Evolutionary conservation across 1,140 invertebrate species (phyloP).

Genomic region (Ostrea denselamellosa): DNA sequence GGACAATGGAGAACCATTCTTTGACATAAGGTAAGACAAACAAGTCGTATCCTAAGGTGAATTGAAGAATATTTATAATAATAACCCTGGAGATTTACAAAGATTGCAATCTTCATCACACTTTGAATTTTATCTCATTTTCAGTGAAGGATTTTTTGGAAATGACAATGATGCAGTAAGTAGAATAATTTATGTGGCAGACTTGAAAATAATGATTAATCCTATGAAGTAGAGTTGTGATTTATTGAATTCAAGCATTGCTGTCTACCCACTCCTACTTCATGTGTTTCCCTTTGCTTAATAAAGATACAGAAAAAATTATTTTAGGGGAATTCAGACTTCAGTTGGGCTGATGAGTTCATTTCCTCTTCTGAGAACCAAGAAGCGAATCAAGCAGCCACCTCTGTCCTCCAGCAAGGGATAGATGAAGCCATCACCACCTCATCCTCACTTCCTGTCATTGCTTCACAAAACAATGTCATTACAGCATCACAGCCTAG

Average conservation of each 20-base stretch:
- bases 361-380: slow-evolving; percentile 59
- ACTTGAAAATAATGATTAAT: not conserved
- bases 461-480: slow-evolving; percentile 24
- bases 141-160: slow-evolving; percentile 35
- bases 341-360: slow-evolving; percentile 67
- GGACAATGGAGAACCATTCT: slow-evolving; percentile 44
- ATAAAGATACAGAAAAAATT: not conserved
- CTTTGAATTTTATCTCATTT: not conserved
- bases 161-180: slow-evolving; percentile 38
- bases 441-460: slow-evolving; percentile 5
- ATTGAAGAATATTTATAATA: not conserved
- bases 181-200: not conserved
- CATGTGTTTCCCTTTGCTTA: not conserved
- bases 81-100: too few relatives aligned
- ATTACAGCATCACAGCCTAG: slow-evolving; percentile 12
- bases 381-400: slow-evolving; percentile 18
- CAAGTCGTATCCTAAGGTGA: not conserved
- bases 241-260: not conserved
- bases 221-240: too few relatives aligned
- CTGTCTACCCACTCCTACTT: not conserved
- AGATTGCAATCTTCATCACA: not conserved
- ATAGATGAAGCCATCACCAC: slow-evolving; percentile 5
- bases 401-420: not conserved
- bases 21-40: slow-evolving; percentile 21
- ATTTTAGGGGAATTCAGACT: slow-evolving; percentile 58